phyloP scores from a whole-genome alignment of 92 coral and sea anemone species.

The Epizoanthus rinbou region DNA sequence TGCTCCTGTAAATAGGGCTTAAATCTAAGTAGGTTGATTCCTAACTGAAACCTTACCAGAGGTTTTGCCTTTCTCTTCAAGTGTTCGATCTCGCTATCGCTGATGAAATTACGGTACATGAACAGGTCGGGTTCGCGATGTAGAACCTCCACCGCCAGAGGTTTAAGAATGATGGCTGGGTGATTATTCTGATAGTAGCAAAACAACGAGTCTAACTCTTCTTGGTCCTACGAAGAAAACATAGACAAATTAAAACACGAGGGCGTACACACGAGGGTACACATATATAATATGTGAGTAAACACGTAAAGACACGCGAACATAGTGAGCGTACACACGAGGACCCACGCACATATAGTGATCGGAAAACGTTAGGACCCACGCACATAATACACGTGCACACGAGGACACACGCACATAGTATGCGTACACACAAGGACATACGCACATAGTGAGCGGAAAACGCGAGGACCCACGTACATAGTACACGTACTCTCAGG shows the following conservation, averaged over 20 bases:
- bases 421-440: no score
- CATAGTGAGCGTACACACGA: no score
- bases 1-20: no score
- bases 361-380: no score
- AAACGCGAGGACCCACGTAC: no score
- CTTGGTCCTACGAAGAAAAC: constrained; percentile 52
- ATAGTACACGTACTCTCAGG: no score
- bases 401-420: no score
- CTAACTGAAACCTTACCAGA: constrained; percentile 58
- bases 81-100: constrained; percentile 80
- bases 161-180: constrained; percentile 71
- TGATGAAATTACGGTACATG: constrained; percentile 71
- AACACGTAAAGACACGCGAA: no score
- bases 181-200: constrained; percentile 71
- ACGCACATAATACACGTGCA: no score
- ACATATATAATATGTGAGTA: neutral
- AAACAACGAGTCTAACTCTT: constrained; percentile 61
- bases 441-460: no score
- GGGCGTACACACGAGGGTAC: neutral
- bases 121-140: constrained; percentile 81
- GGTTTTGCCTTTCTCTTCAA: constrained; percentile 79
- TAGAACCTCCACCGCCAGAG: constrained; percentile 81
- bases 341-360: no score
- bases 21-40: neutral
- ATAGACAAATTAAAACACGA: neutral